Conservation (phyloP, 2,113 vertebrate genomes). For the Zootoca vivipara region DNA sequence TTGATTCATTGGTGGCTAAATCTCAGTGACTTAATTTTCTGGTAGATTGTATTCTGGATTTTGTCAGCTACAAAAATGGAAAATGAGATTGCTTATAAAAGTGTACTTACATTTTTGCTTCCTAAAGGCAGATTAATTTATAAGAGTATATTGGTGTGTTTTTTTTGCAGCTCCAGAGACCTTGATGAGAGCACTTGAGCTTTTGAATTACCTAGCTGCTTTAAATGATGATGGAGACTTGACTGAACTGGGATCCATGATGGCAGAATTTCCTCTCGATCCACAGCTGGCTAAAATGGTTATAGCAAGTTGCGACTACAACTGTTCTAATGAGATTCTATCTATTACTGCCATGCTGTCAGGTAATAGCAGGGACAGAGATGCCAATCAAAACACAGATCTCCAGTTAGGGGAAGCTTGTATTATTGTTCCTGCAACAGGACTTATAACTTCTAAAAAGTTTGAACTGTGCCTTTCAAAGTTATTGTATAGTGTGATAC, state of each 20-base stretch:
- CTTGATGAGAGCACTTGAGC: slow-evolving; percentile 95
- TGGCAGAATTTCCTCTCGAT: slow-evolving; percentile 97
- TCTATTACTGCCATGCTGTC: slow-evolving; percentile 99
- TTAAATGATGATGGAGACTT: slow-evolving; percentile 96
- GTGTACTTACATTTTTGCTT: slow-evolving; percentile 62
- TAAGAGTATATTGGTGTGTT: slow-evolving; percentile 9
- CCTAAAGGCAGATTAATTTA: slow-evolving; percentile 55
- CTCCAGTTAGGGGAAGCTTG: slow-evolving; percentile 67
- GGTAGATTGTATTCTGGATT: slow-evolving; percentile 28
- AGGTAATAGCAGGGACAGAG: slow-evolving; percentile 88
- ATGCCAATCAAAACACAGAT: slow-evolving; percentile 59
- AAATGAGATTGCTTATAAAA: slow-evolving; percentile 64
- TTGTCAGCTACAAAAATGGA: slow-evolving; percentile 60
- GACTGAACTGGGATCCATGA: slow-evolving; percentile 97
- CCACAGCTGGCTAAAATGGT: slow-evolving; percentile 99
- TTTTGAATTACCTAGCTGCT: slow-evolving; percentile 95
- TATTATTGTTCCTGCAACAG: slow-evolving; percentile 47
- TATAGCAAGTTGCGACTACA: slow-evolving; percentile 98
- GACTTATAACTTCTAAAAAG: slow-evolving; percentile 1
- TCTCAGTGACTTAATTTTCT: slow-evolving; percentile 38
- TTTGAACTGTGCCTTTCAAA: slow-evolving; percentile 1
- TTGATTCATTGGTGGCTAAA: slow-evolving; percentile 60
- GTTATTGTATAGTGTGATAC: neutral
- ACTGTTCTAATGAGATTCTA: slow-evolving; percentile 98
- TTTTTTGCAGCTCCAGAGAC: slow-evolving; percentile 90